Conservation (phyloP, 2,797 vertebrate genomes). For the Pseudochromis fuscus region DNA sequence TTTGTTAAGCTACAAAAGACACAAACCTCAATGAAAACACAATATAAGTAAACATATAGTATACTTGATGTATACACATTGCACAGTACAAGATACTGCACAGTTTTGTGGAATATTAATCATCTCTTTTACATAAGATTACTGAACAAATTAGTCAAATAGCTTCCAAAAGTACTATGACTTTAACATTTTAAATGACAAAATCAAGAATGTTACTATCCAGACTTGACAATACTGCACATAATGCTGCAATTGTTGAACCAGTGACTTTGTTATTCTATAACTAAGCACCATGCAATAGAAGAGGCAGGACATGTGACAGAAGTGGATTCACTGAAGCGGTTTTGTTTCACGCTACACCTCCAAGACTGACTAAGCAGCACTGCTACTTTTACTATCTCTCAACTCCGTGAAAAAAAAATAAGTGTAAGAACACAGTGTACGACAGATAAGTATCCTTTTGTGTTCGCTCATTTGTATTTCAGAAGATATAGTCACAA, state of each 20-base stretch:
- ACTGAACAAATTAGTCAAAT: background rate
- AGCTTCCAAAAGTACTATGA: background rate
- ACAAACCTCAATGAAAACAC: background rate
- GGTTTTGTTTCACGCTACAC: constrained; percentile 38
- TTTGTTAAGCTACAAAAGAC: background rate
- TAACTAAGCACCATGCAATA: constrained; percentile 2
- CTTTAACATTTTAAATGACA: background rate
- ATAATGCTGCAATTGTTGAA: constrained; percentile 14
- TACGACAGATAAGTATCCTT: background rate
- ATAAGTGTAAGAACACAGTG: background rate
- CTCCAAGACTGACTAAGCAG: constrained; percentile 47
- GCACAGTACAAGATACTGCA: background rate
- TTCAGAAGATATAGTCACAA: background rate
- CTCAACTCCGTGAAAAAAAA: constrained; percentile 6
- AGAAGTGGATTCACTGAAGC: constrained; percentile 14
- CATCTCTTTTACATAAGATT: background rate
- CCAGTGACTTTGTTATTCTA: constrained; percentile 42
- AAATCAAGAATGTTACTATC: background rate
- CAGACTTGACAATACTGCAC: background rate
- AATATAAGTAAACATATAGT: background rate
- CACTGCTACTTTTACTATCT: too few species aligned
- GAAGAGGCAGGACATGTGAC: constrained; percentile 42
- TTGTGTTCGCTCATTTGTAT: background rate
- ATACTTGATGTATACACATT: background rate
- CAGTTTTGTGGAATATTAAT: too few species aligned